Evolutionary conservation across 30 jellyfish, hydroid and myxozoan genomes (phyloP).

Genomic region (Haliclystus octoradiatus): DNA sequence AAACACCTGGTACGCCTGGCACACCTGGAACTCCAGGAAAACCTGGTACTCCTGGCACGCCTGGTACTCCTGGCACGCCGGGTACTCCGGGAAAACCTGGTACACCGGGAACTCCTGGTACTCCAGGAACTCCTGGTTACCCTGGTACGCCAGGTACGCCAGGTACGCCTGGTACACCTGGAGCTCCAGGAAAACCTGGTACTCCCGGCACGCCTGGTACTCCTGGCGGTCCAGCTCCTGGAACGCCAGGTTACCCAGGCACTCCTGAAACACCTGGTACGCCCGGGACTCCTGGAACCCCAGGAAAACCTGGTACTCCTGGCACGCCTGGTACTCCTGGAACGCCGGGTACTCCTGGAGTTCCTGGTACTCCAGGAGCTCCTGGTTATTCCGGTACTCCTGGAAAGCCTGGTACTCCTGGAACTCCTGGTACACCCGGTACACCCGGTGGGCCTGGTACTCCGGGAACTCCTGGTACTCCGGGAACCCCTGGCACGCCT

Average conservation of each 20-base stretch:
- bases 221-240: slow-evolving; percentile 1
- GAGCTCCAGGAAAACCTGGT: slow-evolving; percentile 17
- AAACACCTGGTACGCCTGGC: not conserved
- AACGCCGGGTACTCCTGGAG: not conserved
- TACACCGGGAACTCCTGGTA: slow-evolving; percentile 15
- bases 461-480: slow-evolving; percentile 4
- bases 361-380: slow-evolving; percentile 8
- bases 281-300: slow-evolving; percentile 3
- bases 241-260: not conserved
- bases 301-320: slow-evolving; percentile 36
- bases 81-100: not conserved
- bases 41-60: slow-evolving; percentile 26
- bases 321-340: slow-evolving; percentile 9
- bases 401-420: slow-evolving; percentile 1
- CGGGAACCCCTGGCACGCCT: slow-evolving; percentile 6
- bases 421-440: slow-evolving; percentile 15
- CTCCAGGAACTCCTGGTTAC: slow-evolving; percentile 16
- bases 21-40: slow-evolving; percentile 24
- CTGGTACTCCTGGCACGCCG: slow-evolving; percentile 4
- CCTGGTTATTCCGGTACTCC: slow-evolving; percentile 16
- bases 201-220: slow-evolving; percentile 3
- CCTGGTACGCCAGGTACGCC: not conserved
- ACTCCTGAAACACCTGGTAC: not conserved
- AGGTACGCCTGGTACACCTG: slow-evolving; percentile 31
- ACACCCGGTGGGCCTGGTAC: slow-evolving; percentile 23